phyloP scores from a whole-genome alignment of 2,797 vertebrate genomes.

The Megalops cyprinoides region DNA sequence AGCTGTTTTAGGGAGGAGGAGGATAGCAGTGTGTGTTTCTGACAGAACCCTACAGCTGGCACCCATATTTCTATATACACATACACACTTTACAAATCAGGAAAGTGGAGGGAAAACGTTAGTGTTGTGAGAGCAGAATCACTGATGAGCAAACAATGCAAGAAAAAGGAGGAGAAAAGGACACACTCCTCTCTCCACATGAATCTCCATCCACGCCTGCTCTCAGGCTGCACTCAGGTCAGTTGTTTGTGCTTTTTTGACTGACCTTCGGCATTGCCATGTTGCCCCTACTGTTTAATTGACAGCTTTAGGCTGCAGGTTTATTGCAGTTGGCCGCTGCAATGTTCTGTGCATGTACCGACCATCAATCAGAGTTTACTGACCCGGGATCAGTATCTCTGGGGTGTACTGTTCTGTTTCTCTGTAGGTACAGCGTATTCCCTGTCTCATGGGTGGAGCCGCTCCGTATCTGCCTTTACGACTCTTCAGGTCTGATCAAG shows the following conservation, averaged over 20 bases:
- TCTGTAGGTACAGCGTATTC: slow-evolving; percentile 2
- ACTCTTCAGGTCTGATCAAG: neutral
- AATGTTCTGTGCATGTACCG: neutral
- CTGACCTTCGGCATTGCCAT: neutral
- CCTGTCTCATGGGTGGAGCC: neutral
- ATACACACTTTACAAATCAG: too few relatives aligned
- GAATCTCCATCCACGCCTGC: neutral
- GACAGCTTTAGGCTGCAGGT: neutral
- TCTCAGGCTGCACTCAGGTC: too few relatives aligned
- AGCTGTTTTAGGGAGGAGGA: too few relatives aligned
- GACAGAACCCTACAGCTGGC: too few relatives aligned
- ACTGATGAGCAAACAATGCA: too few relatives aligned
- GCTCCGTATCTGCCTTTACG: slow-evolving; percentile 13
- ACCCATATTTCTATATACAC: too few relatives aligned
- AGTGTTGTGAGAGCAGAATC: too few relatives aligned
- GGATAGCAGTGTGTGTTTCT: too few relatives aligned
- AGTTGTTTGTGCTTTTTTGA: neutral
- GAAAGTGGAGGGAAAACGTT: too few relatives aligned
- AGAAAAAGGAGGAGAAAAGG: too few relatives aligned
- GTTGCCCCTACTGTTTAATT: neutral
- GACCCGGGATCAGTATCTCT: slow-evolving; percentile 44
- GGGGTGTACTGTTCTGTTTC: neutral
- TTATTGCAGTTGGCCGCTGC: neutral
- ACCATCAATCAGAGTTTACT: slow-evolving; percentile 38
- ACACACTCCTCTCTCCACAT: too few relatives aligned